Evolutionary conservation across 2,113 vertebrate species (phyloP).

Genomic region (Hirundichthys speculiger): DNA sequence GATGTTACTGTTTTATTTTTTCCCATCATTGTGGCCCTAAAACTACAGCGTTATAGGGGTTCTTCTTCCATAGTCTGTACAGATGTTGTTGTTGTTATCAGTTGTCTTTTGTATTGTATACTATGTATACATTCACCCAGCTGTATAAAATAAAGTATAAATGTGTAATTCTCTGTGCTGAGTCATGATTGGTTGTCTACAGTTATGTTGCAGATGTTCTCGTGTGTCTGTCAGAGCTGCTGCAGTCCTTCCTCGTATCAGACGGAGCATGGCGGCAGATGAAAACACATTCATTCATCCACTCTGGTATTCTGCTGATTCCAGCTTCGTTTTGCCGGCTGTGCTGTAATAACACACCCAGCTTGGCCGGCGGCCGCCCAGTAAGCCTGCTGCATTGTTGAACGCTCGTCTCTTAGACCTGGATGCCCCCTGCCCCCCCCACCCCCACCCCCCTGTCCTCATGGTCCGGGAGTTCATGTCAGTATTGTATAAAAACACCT

Average conservation of each 20-base stretch:
- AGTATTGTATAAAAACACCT: too few relatives aligned
- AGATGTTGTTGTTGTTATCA: conserved; percentile 46
- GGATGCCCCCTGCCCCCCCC: too few relatives aligned
- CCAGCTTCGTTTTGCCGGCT: conserved; percentile 39
- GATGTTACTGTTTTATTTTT: too few relatives aligned
- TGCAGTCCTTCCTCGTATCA: conserved; percentile 3
- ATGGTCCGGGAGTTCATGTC: too few relatives aligned
- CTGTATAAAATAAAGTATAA: conserved; percentile 63
- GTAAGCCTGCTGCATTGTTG: conserved; percentile 41
- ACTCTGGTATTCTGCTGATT: conserved; percentile 70
- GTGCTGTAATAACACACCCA: conserved; percentile 54
- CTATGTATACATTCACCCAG: conserved; percentile 76
- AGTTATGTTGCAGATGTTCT: too few relatives aligned
- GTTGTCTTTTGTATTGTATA: conserved; percentile 69
- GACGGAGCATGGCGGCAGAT: conserved; percentile 38
- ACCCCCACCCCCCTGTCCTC: background rate
- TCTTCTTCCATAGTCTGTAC: too few relatives aligned
- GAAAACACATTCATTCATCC: conserved; percentile 54
- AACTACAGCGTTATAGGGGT: too few relatives aligned
- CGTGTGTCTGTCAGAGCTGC: conserved; percentile 27
- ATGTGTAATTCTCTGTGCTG: conserved; percentile 11
- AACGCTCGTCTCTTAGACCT: conserved; percentile 28
- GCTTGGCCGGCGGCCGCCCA: conserved; percentile 20
- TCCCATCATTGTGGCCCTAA: too few relatives aligned
- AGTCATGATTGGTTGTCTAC: background rate